Conservation (phyloP, 2,888 invertebrate genomes). For the Osmoderma eremita region DNA sequence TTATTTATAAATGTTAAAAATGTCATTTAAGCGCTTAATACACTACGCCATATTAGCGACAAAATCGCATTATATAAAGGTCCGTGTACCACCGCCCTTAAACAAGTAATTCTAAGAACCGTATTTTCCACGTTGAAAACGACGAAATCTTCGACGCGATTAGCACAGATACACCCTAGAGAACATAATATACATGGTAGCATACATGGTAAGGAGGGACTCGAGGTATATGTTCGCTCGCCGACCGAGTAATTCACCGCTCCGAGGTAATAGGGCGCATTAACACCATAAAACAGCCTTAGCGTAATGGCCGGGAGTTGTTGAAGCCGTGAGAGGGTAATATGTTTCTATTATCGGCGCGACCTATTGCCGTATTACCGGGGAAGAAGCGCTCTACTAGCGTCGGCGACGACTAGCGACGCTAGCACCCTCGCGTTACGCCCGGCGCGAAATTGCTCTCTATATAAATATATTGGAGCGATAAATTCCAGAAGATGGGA, state of each 20-base stretch:
- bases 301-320: slow-evolving; percentile 63
- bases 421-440: slow-evolving; percentile 17
- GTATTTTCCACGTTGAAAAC: too few species aligned
- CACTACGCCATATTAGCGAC: too few species aligned
- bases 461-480: slow-evolving; percentile 65
- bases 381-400: too few species aligned
- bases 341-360: slow-evolving; percentile 66
- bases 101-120: too few species aligned
- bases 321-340: slow-evolving; percentile 65
- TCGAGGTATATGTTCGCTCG: not conserved
- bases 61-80: too few species aligned
- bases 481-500: slow-evolving; percentile 58
- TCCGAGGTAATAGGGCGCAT: slow-evolving; percentile 62
- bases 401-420: too few species aligned
- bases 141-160: too few species aligned
- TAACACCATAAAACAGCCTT: slow-evolving; percentile 66
- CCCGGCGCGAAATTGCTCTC: slow-evolving; percentile 63
- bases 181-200: too few species aligned
- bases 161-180: too few species aligned
- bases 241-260: slow-evolving; percentile 58
- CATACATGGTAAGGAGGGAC: not conserved
- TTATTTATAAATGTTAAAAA: too few species aligned
- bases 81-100: too few species aligned
- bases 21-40: too few species aligned
- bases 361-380: slow-evolving; percentile 60